Evolutionary conservation across 2,113 vertebrate species (phyloP), one percentile per base, ranked within the genome.

Genomic region (Prolemur simus): DNA sequence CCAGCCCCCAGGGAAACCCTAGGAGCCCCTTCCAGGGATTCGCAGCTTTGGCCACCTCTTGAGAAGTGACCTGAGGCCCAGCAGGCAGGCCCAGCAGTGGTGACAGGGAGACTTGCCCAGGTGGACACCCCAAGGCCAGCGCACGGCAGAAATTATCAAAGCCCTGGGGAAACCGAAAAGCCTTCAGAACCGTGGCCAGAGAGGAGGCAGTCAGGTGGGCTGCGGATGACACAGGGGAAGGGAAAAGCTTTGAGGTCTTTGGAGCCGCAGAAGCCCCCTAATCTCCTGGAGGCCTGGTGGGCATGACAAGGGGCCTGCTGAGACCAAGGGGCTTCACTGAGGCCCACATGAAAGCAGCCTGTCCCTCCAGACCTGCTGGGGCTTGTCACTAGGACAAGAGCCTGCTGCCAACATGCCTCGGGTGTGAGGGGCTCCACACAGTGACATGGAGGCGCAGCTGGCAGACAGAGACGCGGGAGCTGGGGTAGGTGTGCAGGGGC

Each of bases 201-300:
- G 21, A 4, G 1, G 8, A 78, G 17, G 37, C 47, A 81, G 45
- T 60, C 60, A 68, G 68, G 52, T 23, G 14, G 32, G 25, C 45
- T 39, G 71, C 25, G 25, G 37, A 34, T 1, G 21, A 56, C 34
- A 39, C 20, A 37, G 64, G 73, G 2, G 25, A 73, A 64, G 45
- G 52, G 63, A 37, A 88, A 60, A 42, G 90, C 77, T 77, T 34
- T 66, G 76, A 80, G 78, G 45, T 34, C 8, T 21, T 1, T 27
- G 25, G 37, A 86, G 78, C 21, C 2, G 5, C 91, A 94, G 82
- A 96, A 69, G 45, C 73, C 78, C 84, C 91, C 96, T 96, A 64
- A 97, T 93, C 94, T 95, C 64, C 92, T 15, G 2, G 49, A 81
- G 71, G 73, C 82, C 94, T 94, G 93, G 68, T 69, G 82, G 85